Percentiles rank a stretch among this genome's conserved stretches.
Evolutionary conservation across 2,113 vertebrate genomes (phyloP).

Genomic region (Lethenteron reissneri): DNA sequence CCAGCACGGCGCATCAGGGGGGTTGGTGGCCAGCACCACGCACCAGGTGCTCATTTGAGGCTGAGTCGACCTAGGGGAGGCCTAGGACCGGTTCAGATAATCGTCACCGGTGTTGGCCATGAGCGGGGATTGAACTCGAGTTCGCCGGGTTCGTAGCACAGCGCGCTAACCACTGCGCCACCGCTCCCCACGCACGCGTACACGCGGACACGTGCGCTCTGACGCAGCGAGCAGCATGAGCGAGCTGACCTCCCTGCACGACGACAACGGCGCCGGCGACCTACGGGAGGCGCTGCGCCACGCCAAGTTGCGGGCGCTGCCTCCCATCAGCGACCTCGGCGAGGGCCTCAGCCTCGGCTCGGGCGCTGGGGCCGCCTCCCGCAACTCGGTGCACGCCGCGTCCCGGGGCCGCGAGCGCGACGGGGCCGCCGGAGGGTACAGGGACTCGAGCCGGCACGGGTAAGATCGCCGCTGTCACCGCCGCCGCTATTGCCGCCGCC

Average conservation of each 20-base stretch:
- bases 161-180: neutral
- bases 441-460: no score
- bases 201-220: conserved; percentile 9
- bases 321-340: conserved; percentile 35
- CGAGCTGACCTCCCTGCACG: conserved; percentile 53
- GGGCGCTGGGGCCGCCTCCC: no score
- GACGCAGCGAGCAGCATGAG: conserved; percentile 39
- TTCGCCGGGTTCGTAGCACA: neutral
- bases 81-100: conserved; percentile 4
- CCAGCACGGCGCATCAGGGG: no score
- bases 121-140: neutral
- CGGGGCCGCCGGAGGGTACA: no score
- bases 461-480: no score
- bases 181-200: neutral
- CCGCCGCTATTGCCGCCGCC: no score
- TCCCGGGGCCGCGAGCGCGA: no score
- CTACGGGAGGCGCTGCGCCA: conserved; percentile 50
- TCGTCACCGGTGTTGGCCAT: neutral
- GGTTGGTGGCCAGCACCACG: no score
- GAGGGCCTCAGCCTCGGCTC: conserved; percentile 29
- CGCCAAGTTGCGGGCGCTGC: conserved; percentile 44
- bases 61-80: neutral
- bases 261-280: conserved; percentile 29
- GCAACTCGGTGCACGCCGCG: no score
- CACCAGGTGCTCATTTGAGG: neutral